Percentiles rank a stretch among this genome's conserved stretches.
Conservation (phyloP, 2,113 vertebrate species). For the Calidris pygmaea region DNA sequence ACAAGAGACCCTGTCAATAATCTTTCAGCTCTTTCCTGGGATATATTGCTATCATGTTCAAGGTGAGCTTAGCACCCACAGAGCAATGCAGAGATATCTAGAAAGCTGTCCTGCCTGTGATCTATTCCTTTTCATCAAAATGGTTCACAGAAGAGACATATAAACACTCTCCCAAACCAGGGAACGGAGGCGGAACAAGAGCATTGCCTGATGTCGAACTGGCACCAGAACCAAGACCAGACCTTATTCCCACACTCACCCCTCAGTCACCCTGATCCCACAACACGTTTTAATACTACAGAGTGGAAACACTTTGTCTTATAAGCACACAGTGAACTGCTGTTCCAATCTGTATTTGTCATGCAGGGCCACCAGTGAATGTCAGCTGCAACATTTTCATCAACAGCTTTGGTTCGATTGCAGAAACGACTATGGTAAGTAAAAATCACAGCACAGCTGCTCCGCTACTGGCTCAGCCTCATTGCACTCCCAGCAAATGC, state of each 20-base stretch:
- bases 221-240: not conserved
- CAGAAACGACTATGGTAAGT: slow-evolving; percentile 98
- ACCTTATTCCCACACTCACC: not conserved
- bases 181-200: not conserved
- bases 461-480: not conserved
- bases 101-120: not conserved
- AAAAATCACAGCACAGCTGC: slow-evolving; percentile 30
- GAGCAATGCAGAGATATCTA: rapidly evolving
- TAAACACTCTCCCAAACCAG: not conserved
- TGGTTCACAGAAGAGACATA: not conserved
- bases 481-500: not conserved
- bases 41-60: rapidly evolving
- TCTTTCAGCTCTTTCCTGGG: not conserved
- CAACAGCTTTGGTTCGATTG: slow-evolving; percentile 99
- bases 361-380: slow-evolving; percentile 92
- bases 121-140: not conserved
- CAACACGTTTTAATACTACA: not conserved
- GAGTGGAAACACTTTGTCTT: not conserved
- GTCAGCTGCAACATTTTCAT: slow-evolving; percentile 99
- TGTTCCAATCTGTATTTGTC: slow-evolving; percentile 60
- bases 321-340: not conserved
- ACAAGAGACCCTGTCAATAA: not conserved
- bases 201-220: not conserved
- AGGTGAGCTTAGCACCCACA: not conserved
- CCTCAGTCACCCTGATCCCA: not conserved